Conservation (phyloP, 1,140 invertebrate genomes). For the Philopotamus ludificatus region DNA sequence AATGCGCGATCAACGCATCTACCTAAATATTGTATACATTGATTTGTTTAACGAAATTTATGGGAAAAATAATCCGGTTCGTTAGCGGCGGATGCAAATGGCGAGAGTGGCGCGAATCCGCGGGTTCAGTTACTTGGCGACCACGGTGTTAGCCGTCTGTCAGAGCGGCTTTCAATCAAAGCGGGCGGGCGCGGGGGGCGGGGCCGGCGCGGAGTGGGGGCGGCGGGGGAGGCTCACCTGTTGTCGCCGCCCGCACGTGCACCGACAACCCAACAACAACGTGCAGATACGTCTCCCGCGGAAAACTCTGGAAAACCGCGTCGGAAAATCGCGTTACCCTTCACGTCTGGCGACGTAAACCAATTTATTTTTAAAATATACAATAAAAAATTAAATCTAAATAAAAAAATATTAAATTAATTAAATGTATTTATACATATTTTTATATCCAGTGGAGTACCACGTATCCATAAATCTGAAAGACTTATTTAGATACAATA, state of each 20-base stretch:
- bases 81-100: background rate
- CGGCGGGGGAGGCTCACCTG: constrained; percentile 35
- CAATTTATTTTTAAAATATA: too few species aligned
- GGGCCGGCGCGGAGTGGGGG: constrained; percentile 12
- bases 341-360: too few species aligned
- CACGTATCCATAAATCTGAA: too few species aligned
- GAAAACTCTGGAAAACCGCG: too few species aligned
- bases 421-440: too few species aligned
- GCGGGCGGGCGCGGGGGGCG: constrained; percentile 20
- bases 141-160: constrained; percentile 38
- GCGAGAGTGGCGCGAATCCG: background rate
- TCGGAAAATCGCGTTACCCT: too few species aligned
- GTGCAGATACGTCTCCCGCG: background rate
- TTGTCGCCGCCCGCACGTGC: constrained; percentile 35
- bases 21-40: too few species aligned
- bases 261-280: background rate
- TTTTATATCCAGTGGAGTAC: too few species aligned
- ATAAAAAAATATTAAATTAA: too few species aligned
- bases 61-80: background rate
- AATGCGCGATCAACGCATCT: background rate
- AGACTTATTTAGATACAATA: too few species aligned
- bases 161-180: constrained; percentile 42
- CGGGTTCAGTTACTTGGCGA: constrained; percentile 2
- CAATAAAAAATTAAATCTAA: too few species aligned
- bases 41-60: too few species aligned